Evolutionary conservation across 2,113 vertebrate species (phyloP), one percentile per base, ranked within the genome.

Genomic region (Megalops atlanticus): DNA sequence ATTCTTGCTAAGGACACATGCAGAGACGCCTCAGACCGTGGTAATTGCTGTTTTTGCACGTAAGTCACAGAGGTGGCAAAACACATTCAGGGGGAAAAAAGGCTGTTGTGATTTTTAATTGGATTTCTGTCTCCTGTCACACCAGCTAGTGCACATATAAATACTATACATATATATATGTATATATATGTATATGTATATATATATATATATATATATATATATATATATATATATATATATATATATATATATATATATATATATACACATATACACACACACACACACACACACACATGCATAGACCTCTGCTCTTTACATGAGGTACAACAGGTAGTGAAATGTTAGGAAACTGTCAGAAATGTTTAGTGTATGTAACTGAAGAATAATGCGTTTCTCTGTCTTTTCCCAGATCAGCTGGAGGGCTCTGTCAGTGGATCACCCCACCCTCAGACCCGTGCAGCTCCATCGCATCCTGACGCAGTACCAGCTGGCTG

Each of bases 401-500:
- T 78, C 35, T 33, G 35, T 77, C 16, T 82, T 81, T 7, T n/a
- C n/a, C 0, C 84, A 99, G 97, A 90, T 96, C 93, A 95, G 93
- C 81, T 99, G 97, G 97, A 85, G 91, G 0, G 85, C 91, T 18
- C 88, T 99, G 86, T 92, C 95, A 69, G 89, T 91, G 0, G 93
- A 96, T 1, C 96, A 98, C 85, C 93, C 96, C 0, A 88, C 91
- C 33, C 92, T 99, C 86, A 97, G 94, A 85, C 94, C 97, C 0
- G 94, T 95, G 0, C 97, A 99, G 91, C 95, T 98, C 36, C 95
- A 97, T 82, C 89, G 96, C 78, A 93, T 99, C 80, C 93, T 99
- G 83, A 96, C 94, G 1, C 96, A 98, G 84, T 98, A 97, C 91
- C 96, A 97, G 91, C 91, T 91, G 3, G 96, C 93, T 43, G 94